phyloP scores from a whole-genome alignment of 2,888 invertebrate species.

The Crioceris asparagi region DNA sequence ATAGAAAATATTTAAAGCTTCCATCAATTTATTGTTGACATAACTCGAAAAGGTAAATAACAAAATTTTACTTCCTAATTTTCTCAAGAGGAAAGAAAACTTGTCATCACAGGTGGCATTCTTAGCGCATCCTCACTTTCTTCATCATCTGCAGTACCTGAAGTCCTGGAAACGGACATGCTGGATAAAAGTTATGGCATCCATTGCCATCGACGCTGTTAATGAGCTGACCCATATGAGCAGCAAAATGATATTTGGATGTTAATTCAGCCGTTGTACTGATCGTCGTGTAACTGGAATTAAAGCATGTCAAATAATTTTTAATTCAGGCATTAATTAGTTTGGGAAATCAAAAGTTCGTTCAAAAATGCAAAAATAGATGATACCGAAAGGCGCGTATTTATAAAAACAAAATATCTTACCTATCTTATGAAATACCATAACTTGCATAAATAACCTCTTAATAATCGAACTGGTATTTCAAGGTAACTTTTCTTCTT shows the following conservation, averaged over 20 bases:
- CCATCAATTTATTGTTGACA: neutral
- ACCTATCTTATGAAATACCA: too few relatives aligned
- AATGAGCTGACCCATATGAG: conserved; percentile 58
- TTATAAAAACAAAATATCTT: too few relatives aligned
- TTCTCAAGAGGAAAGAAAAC: conserved; percentile 7
- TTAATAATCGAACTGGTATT: too few relatives aligned
- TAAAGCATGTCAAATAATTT: too few relatives aligned
- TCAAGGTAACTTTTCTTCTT: too few relatives aligned
- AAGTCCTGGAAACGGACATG: conserved; percentile 51
- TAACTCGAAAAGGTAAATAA: too few relatives aligned
- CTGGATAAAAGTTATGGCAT: conserved; percentile 56
- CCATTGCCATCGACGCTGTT: conserved; percentile 54
- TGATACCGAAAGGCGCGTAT: too few relatives aligned
- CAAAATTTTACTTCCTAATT: neutral
- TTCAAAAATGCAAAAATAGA: too few relatives aligned
- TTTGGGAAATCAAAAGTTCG: too few relatives aligned
- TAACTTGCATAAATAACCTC: too few relatives aligned
- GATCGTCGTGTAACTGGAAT: conserved; percentile 50
- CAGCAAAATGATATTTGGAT: conserved; percentile 54
- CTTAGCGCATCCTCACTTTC: conserved; percentile 41
- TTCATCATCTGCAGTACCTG: conserved; percentile 55
- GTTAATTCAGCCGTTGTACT: conserved; percentile 52
- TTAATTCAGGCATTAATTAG: too few relatives aligned
- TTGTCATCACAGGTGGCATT: too few relatives aligned
- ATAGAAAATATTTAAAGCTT: neutral